Percentiles rank a stretch among this genome's conserved stretches.
Evolutionary conservation across 2,113 vertebrate genomes (phyloP).

Genomic region (Chaenocephalus aceratus): DNA sequence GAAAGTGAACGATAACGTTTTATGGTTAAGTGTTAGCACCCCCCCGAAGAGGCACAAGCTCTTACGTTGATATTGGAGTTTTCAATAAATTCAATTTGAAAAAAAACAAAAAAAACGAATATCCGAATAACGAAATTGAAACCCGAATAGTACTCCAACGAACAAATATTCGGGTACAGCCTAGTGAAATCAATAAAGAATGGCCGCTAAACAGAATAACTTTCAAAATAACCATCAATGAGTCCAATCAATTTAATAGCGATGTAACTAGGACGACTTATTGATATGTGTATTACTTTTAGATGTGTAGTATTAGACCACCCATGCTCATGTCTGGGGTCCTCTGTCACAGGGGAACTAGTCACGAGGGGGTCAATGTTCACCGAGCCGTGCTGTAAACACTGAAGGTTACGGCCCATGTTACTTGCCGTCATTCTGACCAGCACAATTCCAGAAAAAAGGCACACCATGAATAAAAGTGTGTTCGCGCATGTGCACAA

Average conservation of each 20-base stretch:
- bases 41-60: no score
- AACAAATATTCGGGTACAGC: no score
- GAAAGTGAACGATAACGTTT: no score
- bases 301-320: not conserved
- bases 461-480: not conserved
- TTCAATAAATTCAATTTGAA: no score
- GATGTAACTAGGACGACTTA: not conserved
- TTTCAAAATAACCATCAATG: no score
- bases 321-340: conserved; percentile 4
- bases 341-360: not conserved
- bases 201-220: no score
- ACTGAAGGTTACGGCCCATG: conserved; percentile 4
- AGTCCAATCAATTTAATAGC: not conserved
- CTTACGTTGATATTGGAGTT: no score
- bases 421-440: conserved; percentile 7
- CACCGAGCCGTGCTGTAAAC: conserved; percentile 1
- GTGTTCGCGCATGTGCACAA: not conserved
- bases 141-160: no score
- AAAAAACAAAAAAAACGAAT: no score
- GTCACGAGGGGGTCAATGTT: not conserved
- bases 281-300: not conserved
- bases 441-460: conserved; percentile 5
- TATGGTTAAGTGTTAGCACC: no score
- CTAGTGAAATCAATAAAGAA: not conserved
- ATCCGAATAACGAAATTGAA: no score